Base-by-base conservation (phyloP, 37 sponge, comb jelly and placozoan genomes). In the Axinella damicornis region DNA sequence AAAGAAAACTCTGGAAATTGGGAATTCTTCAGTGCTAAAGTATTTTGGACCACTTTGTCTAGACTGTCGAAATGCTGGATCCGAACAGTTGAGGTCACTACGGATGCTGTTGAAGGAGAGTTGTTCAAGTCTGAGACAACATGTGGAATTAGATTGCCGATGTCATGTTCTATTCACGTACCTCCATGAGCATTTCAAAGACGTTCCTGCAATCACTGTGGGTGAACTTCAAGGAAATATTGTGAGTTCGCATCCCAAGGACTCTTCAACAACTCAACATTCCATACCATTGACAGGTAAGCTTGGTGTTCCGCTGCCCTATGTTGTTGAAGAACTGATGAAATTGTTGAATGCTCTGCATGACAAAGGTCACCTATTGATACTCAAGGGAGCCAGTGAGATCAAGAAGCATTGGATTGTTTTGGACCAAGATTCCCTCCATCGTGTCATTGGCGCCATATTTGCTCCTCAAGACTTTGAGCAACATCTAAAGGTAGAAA, bases 381-480 rank as follows among this genome's bases (percentile, higher is more conserved):
- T 79, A 25, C 57, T 79, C 16, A 25, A 34, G 46, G 46, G 46
- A 46, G 46, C 46, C 12, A 21, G 17, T 12, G 46, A 46, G 17
- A 25, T 19, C 17, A 39, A 61, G 19, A 67, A 79, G 2, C 33
- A 41, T 63, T 62, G 61, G 65, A 37, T 79, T 34, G 63, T 79
- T 28, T 35, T 79, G 31, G 67, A 79, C 39, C 38, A 62, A 24
- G 60, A 61, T 35, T n/a, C n/a, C 1, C 67, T 79, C n/a, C 54
- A 64, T 37, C 17, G 28, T 21, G 60, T 79, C 28, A 56, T 64
- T 39, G 79, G 53, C 24, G 38, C 40, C 52, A n/a, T 79, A 18
- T 79, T 79, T 79, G 79, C 79, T 65, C 79, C 79, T 12, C 22
- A 37, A 25, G 25, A 20, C 46, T 68, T 68, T 32, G 67, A 79